A percentile compares a stretch with the other conserved stretches of the same genome.
These are phyloP conservation scores for Amyelois transitella DNA, from an alignment of 1,140 invertebrate genomes.

Conservation along the genomic window DNA sequence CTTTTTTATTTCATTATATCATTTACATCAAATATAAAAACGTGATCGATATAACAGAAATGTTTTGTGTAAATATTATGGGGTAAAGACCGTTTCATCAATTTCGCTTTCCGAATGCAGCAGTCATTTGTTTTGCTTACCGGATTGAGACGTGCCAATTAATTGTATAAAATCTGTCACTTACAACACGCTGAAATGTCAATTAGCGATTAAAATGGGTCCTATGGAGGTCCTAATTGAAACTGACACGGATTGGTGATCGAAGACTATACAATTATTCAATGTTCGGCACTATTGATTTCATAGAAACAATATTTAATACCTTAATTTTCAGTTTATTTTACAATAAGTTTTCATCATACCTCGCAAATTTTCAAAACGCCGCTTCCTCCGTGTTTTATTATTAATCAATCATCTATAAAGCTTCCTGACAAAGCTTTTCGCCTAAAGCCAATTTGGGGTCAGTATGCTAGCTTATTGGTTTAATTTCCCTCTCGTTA, in stretches of 20 bases:
- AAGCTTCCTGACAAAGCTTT: not conserved
- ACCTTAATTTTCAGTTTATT: conserved; percentile 32
- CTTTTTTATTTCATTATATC: not conserved
- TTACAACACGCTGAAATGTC: conserved; percentile 37
- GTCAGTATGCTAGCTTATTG: not conserved
- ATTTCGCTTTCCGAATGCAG: not conserved
- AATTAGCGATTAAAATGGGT: conserved; percentile 52
- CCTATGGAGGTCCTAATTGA: conserved; percentile 31
- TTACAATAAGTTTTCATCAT: conserved; percentile 17
- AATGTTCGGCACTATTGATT: conserved; percentile 27
- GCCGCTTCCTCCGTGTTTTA: conserved; percentile 13
- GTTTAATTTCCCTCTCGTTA: not conserved
- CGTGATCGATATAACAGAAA: not conserved
- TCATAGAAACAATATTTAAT: conserved; percentile 39
- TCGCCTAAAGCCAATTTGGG: not conserved
- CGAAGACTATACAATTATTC: conserved; percentile 49
- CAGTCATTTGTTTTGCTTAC: conserved; percentile 18
- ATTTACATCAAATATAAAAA: not conserved
- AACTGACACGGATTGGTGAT: conserved; percentile 44
- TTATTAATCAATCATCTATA: conserved; percentile 20
- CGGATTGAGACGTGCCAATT: conserved; percentile 21
- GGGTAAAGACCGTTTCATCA: not conserved
- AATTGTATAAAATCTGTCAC: conserved; percentile 38
- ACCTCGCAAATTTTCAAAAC: not conserved
- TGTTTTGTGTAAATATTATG: not conserved